A percentile compares a stretch with the other conserved stretches of the same genome.
phyloP scores from a whole-genome alignment of 2,888 invertebrate species.

The Dynastes maya region DNA sequence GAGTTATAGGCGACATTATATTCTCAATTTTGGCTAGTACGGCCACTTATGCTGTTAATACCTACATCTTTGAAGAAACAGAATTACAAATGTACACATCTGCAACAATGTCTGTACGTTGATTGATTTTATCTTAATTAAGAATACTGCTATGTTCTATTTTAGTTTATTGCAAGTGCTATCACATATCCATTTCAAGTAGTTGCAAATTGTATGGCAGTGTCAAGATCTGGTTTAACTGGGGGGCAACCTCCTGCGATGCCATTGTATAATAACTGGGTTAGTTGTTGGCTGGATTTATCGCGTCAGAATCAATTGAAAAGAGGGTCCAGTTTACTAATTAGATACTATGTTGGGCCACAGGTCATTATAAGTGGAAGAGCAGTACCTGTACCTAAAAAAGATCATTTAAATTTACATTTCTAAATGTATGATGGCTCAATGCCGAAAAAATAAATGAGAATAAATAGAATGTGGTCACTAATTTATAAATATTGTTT shows the following conservation, averaged over 20 bases:
- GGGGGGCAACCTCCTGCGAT: conserved; percentile 90
- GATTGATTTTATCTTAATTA: conserved; percentile 24
- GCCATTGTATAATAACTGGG: conserved; percentile 87
- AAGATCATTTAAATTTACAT: conserved; percentile 53
- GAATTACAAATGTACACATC: conserved; percentile 75
- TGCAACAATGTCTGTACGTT: conserved; percentile 75
- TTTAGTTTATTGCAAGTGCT: conserved; percentile 84
- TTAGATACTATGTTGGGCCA: conserved; percentile 80
- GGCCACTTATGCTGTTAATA: conserved; percentile 84
- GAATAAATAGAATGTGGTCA: conserved; percentile 33
- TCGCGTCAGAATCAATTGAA: conserved; percentile 84
- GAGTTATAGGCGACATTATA: conserved; percentile 87
- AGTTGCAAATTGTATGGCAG: conserved; percentile 92
- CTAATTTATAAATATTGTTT: conserved; percentile 42
- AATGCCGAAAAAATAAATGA: conserved; percentile 3
- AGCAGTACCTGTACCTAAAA: conserved; percentile 60
- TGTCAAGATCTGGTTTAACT: conserved; percentile 84
- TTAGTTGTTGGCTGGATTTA: conserved; percentile 88
- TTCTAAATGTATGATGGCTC: conserved; percentile 33
- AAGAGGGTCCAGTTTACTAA: conserved; percentile 87
- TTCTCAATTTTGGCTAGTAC: conserved; percentile 85
- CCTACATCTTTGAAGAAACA: conserved; percentile 84
- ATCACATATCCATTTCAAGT: conserved; percentile 94
- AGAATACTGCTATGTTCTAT: conserved; percentile 45
- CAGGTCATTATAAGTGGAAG: conserved; percentile 66